These are phyloP conservation scores for Calidris pugnax DNA, from an alignment of 2,113 vertebrate species.

Conservation along the genomic window DNA sequence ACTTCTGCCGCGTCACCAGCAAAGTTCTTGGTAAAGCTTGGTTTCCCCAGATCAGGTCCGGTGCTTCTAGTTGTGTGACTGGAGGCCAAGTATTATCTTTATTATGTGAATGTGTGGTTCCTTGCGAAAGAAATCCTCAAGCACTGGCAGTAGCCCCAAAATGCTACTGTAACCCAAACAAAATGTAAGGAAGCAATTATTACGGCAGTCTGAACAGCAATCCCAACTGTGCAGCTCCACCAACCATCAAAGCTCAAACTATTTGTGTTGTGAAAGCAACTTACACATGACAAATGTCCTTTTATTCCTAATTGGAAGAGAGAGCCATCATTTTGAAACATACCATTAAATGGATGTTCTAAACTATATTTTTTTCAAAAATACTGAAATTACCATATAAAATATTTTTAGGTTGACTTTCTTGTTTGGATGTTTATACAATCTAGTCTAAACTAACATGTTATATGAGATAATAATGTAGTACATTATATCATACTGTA, in stretches of 20 bases:
- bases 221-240: background rate
- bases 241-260: background rate
- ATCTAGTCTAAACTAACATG: background rate
- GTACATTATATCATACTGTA: background rate
- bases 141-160: background rate
- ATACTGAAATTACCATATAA: background rate
- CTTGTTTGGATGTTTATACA: background rate
- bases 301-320: background rate
- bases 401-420: background rate
- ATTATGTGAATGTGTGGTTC: background rate
- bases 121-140: background rate
- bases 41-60: background rate
- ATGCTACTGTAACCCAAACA: background rate
- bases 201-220: background rate
- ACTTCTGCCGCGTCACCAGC: background rate
- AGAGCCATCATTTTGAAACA: background rate
- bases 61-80: background rate
- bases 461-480: background rate
- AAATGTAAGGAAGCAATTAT: background rate
- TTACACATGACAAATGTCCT: background rate
- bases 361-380: background rate
- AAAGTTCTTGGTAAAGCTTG: background rate
- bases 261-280: background rate
- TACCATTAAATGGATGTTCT: background rate
- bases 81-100: background rate